Base-by-base conservation (phyloP, 2,888 invertebrate species). In the Phragmatobia fuliginosa region DNA sequence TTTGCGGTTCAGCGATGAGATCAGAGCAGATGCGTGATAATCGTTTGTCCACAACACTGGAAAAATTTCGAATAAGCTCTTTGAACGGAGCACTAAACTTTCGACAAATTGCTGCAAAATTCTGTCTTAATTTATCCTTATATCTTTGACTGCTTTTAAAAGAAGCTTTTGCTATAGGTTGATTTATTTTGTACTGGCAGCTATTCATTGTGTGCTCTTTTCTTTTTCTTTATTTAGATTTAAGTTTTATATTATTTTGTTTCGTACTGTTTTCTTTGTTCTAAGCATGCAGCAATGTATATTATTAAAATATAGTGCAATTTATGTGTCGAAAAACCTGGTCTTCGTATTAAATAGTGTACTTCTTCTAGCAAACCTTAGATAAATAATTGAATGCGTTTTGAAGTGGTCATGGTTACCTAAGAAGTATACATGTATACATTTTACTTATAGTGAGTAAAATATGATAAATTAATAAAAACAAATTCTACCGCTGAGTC, bases 401-500 rank as follows among this genome's bases (percentile, higher is more conserved):
- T 36, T 36, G 36, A 36, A 10, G 11, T 36, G 11, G 1, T 10
- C 10, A 36, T 36, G 1, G 1, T 49, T 2, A 38, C 14, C 14
- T 38, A 38, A 4, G 14, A 38, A 14, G 38, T 38, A 38, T 38
- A 0, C 14, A 38, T 14, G 14, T 4, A 38, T 38, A 1, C 11
- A 38, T 38, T 38, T 14, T 14, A 38, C 14, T 14, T 38, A 8
- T 14, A 38, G 14, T 1, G 14, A 14, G 38, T 38, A 38, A 14
- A 14, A 14, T 38, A 38, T 36, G 33, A 33, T 36, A 36, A 36
- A 36, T 36, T 11, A 36, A 36, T 36, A 11, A 36, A 36, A 36
- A 10, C 36, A 36, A 93, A 94, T 94, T 94, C 93, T 94, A 94
- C 93, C 94, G 94, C 94, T 94, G 94, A 93, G 93, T 91, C 93